Evolutionary conservation across 2,113 vertebrate genomes (phyloP).

Genomic region (Stigmatopora nigra): DNA sequence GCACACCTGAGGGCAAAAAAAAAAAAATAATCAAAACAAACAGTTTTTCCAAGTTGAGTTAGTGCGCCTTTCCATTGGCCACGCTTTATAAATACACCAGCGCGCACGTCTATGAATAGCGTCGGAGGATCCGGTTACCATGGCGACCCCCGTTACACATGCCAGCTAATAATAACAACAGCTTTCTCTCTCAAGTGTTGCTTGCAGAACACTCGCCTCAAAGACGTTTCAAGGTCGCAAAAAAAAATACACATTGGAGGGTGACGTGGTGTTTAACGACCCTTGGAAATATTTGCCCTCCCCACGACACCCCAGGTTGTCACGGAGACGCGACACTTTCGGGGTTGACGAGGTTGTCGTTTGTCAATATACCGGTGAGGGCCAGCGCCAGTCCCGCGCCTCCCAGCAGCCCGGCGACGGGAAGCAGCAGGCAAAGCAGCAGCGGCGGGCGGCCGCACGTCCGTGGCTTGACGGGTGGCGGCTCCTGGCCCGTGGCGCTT

Average conservation of each 20-base stretch:
- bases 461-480: conserved; percentile 47
- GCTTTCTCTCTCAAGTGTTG: not conserved
- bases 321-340: conserved; percentile 26
- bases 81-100: conserved; percentile 1
- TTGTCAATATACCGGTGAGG: conserved; percentile 38
- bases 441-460: conserved; percentile 45
- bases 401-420: conserved; percentile 42
- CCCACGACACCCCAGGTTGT: conserved; percentile 22
- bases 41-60: not conserved
- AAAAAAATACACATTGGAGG: not conserved
- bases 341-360: not conserved
- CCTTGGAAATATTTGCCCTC: conserved; percentile 32
- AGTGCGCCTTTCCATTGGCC: not conserved
- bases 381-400: conserved; percentile 43
- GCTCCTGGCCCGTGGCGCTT: conserved; percentile 36
- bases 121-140: conserved; percentile 24
- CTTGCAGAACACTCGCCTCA: not conserved
- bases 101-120: conserved; percentile 14
- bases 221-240: not conserved
- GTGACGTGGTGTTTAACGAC: conserved; percentile 14
- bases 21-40: not conserved
- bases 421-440: conserved; percentile 56
- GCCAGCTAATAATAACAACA: conserved; percentile 1
- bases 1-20: conserved; percentile 32
- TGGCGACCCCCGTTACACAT: conserved; percentile 5